Evolutionary conservation across 2,888 invertebrate genomes (phyloP), one percentile per base, ranked within the genome.

Genomic region (Drosophila multiciliata): DNA sequence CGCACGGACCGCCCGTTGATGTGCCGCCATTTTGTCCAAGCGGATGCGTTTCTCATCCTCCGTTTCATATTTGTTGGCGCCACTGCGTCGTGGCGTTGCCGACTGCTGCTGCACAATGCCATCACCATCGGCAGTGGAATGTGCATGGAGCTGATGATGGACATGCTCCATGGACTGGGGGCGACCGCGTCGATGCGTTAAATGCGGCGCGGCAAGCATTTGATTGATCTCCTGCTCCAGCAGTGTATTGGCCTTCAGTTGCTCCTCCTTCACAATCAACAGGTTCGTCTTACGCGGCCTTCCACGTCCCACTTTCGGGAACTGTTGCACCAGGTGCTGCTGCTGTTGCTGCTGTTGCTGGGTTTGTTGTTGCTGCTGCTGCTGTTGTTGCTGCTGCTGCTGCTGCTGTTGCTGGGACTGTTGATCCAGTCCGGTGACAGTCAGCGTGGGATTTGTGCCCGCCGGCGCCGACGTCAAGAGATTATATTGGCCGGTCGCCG

Each of bases 161-260:
- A 50, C 54, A 26, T 65, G 78, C 23, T 72, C 71, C 50, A 76
- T 61, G 54, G 66, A 48, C 78, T 90, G 91, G 85, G 90, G 90
- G 79, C 91, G 91, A 88, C 91, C 91, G 81, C 92, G 91, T 73
- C 92, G 38, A 11, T 48, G 66, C 38, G 78, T 61, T 65, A 79
- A 35, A 58, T 87, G 88, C 23, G 87, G 89, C 9, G 78, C 75
- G 26, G 91, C 78, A 12, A 93, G 82, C 92, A 93, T 93, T 80
- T 92, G 91, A 73, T 92, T 93, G 0, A 93, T 90, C 83, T 93
- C 93, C 80, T 92, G 92, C 75, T 93, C 93, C 17, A 93, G 84
- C 76, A 93, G 80, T 45, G 92, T 91, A 74, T 91, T 92, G 33
- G 91, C 92, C 83, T 92, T 92, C 42, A 92, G 88, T 63, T 92